Percentiles rank a stretch among this genome's conserved stretches.
Conservation (phyloP, 2,888 invertebrate species). For the Lasioglossum pauxillum region DNA sequence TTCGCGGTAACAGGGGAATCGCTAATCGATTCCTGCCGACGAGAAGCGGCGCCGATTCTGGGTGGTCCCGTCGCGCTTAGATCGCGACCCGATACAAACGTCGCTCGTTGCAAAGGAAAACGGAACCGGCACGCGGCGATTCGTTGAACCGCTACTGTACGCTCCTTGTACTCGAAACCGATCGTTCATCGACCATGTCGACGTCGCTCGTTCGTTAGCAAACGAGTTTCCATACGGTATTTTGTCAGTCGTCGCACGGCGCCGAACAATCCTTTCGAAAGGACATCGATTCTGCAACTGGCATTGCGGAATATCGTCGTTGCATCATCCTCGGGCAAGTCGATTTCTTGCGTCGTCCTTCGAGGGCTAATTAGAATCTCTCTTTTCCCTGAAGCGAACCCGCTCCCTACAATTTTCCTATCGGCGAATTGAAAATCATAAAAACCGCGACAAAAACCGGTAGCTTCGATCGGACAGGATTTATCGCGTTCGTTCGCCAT, state of each 20-base stretch:
- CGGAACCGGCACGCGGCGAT: not conserved
- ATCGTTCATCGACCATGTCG: not conserved
- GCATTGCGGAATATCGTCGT: not conserved
- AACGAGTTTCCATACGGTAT: not conserved
- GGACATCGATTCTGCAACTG: not conserved
- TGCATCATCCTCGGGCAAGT: not conserved
- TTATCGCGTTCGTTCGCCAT: slow-evolving; percentile 45
- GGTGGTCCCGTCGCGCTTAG: slow-evolving; percentile 35
- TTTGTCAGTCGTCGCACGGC: not conserved
- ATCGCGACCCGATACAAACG: not conserved
- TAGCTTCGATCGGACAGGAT: slow-evolving; percentile 46
- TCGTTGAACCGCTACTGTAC: not conserved
- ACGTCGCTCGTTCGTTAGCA: not conserved
- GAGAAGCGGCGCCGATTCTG: slow-evolving; percentile 17
- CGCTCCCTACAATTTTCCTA: not conserved
- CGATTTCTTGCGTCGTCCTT: too few relatives aligned
- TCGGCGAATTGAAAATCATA: not conserved
- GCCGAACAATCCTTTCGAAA: not conserved
- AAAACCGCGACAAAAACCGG: slow-evolving; percentile 31
- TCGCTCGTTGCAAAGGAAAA: slow-evolving; percentile 7
- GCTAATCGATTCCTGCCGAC: slow-evolving; percentile 31
- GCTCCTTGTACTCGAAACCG: not conserved
- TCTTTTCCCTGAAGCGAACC: not conserved
- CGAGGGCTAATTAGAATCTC: not conserved
- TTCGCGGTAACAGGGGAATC: slow-evolving; percentile 41